phyloP scores from a whole-genome alignment of 2,113 vertebrate species.

The Oreochromis spilurus region DNA sequence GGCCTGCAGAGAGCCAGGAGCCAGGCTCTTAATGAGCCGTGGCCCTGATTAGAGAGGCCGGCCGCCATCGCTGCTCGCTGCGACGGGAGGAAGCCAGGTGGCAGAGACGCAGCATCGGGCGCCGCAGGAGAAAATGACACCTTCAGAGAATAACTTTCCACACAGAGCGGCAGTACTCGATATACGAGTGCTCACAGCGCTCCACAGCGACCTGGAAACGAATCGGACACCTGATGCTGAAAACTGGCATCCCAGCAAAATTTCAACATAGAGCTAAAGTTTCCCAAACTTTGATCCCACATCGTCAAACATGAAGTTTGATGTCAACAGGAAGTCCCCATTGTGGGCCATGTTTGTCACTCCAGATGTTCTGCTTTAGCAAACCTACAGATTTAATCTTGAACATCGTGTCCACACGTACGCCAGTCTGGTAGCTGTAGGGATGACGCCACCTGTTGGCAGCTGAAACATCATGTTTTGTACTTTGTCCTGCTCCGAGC shows the following conservation, averaged over 20 bases:
- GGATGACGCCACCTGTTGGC: neutral
- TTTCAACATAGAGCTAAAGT: neutral
- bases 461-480: neutral
- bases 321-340: neutral
- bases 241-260: neutral
- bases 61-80: neutral
- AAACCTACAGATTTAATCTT: neutral
- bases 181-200: neutral
- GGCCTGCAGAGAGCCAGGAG: slow-evolving; percentile 38
- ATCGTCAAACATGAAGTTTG: neutral
- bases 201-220: neutral
- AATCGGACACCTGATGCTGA: neutral
- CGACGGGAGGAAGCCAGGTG: neutral
- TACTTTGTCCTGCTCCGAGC: neutral
- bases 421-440: neutral
- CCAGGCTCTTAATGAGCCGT: neutral
- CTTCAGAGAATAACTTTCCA: neutral
- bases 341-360: neutral
- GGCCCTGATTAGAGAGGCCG: slow-evolving; percentile 63
- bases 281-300: neutral
- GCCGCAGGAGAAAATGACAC: neutral
- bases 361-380: neutral
- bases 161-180: neutral
- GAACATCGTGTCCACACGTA: neutral
- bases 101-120: neutral